phyloP scores from a whole-genome alignment of 1,140 invertebrate genomes.

The Lepidotrigona ventralis region DNA sequence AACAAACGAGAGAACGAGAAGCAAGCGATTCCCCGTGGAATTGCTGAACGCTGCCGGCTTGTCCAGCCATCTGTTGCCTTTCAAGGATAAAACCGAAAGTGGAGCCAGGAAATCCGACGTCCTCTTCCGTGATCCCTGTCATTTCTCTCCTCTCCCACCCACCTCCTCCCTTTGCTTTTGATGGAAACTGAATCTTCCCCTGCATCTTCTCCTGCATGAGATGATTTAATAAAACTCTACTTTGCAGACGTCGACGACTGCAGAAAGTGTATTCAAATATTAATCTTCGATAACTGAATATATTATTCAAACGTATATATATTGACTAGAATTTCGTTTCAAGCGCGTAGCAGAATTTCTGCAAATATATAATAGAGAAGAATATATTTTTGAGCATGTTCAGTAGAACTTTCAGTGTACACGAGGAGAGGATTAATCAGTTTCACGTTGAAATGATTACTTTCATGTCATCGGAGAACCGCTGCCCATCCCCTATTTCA shows the following conservation, averaged over 20 bases:
- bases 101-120: slow-evolving; percentile 33
- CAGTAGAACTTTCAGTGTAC: too few relatives aligned
- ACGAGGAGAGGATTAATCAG: too few relatives aligned
- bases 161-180: not conserved
- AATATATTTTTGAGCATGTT: too few relatives aligned
- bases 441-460: not conserved
- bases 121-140: slow-evolving; percentile 13
- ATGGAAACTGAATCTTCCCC: not conserved
- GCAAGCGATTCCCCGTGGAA: slow-evolving; percentile 42
- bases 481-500: not conserved
- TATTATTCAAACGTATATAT: too few relatives aligned
- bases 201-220: too few relatives aligned
- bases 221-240: not conserved
- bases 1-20: slow-evolving; percentile 32
- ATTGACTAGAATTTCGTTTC: too few relatives aligned
- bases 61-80: slow-evolving; percentile 53
- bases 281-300: too few relatives aligned
- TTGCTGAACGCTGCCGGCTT: slow-evolving; percentile 27
- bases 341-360: too few relatives aligned
- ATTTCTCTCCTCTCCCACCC: slow-evolving; percentile 1
- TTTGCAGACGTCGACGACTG: not conserved
- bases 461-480: not conserved
- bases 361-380: too few relatives aligned
- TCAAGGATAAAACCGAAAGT: slow-evolving; percentile 45
- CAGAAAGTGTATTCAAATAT: too few relatives aligned